phyloP scores from a whole-genome alignment of 2,888 invertebrate species.

The Syrphus vitripennis region DNA sequence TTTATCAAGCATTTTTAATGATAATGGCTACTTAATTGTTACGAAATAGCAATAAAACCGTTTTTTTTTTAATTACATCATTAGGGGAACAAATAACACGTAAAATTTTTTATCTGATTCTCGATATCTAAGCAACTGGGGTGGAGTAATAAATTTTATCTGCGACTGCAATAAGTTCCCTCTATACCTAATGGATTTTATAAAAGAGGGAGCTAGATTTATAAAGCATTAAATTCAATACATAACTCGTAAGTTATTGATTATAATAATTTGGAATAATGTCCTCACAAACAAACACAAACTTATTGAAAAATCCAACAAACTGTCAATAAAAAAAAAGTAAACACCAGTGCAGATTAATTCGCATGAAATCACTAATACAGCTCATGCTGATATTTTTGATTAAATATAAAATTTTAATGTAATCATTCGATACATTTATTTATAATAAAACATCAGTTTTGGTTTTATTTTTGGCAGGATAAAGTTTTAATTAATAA shows the following conservation, averaged over 20 bases:
- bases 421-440: not conserved
- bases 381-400: not conserved
- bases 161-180: not conserved
- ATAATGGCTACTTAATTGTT: conserved; percentile 57
- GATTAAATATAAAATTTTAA: not conserved
- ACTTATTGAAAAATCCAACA: not conserved
- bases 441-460: not conserved
- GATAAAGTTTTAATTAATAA: not conserved
- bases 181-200: not conserved
- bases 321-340: not conserved
- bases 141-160: not conserved
- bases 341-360: not conserved
- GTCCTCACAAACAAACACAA: not conserved
- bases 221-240: too few species aligned
- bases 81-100: conserved; percentile 51
- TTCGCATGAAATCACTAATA: not conserved
- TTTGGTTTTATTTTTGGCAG: not conserved
- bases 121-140: conserved; percentile 13
- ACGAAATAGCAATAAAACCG: conserved; percentile 7
- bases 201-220: not conserved
- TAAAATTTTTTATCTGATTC: conserved; percentile 50
- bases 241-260: too few species aligned
- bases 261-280: not conserved
- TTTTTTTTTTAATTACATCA: conserved; percentile 38
- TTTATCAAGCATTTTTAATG: conserved; percentile 48